A percentile compares a stretch with the other conserved stretches of the same genome.
Evolutionary conservation across 2,888 invertebrate genomes (phyloP).

Genomic region (Muschampia plurimacula): DNA sequence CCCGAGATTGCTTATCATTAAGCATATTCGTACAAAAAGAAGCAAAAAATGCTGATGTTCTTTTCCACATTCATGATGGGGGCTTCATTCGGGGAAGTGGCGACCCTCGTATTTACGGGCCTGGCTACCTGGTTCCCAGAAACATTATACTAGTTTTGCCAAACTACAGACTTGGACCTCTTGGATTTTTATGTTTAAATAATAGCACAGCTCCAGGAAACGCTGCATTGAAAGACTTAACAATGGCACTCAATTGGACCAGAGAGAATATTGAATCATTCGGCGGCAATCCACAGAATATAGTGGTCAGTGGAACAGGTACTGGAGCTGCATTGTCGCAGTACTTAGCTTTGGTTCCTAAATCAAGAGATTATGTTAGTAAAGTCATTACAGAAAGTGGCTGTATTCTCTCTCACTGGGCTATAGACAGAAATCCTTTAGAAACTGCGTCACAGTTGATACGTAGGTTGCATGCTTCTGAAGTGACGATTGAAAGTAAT

Average conservation of each 20-base stretch:
- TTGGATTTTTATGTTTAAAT: constrained; percentile 72
- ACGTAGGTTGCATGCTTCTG: constrained; percentile 30
- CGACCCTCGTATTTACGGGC: constrained; percentile 66
- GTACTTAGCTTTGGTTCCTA: constrained; percentile 62
- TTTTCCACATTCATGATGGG: constrained; percentile 75
- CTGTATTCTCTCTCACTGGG: constrained; percentile 66
- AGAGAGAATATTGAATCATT: constrained; percentile 64
- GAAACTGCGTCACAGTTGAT: constrained; percentile 54
- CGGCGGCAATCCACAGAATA: constrained; percentile 68
- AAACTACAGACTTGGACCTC: constrained; percentile 71
- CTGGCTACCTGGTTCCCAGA: constrained; percentile 63
- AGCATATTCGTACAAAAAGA: constrained; percentile 64
- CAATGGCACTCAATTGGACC: constrained; percentile 69
- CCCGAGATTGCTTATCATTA: constrained; percentile 67
- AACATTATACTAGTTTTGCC: constrained; percentile 68
- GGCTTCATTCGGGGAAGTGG: constrained; percentile 65
- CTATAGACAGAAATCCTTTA: constrained; percentile 65
- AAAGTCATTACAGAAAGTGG: constrained; percentile 75
- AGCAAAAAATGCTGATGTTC: constrained; percentile 56
- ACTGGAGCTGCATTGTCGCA: constrained; percentile 66
- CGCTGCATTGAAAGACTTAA: constrained; percentile 71
- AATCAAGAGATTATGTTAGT: constrained; percentile 58
- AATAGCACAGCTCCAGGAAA: constrained; percentile 71
- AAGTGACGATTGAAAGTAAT: not conserved
- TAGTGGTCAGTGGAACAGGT: constrained; percentile 71